Base-by-base conservation (phyloP, 2,888 invertebrate genomes). In the Parnassius smintheus region DNA sequence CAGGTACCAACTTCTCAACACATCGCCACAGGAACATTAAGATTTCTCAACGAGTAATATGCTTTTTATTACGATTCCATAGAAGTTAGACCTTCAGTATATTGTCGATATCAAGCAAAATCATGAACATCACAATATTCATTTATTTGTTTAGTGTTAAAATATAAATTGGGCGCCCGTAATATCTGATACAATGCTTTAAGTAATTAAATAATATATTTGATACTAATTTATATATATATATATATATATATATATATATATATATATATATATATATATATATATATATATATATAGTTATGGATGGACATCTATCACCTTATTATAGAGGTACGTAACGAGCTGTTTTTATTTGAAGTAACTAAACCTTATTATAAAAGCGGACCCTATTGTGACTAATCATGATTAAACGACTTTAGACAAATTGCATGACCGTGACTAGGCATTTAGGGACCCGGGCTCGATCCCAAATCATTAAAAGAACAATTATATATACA, bases 391-490 rank as follows among this genome's bases (percentile, higher is more conserved):
- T 82, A 90, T 91, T 91, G 91, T 91, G 89, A 89, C 90, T 90
- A 90, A 91, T 91, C 91, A 91, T 89, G 91, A 92, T 92, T 87
- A 91, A 91, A 91, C 87, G 91, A 86, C 85, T 88, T 88, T 88
- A 90, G 89, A 91, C 89, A 92, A 91, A 92, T 92, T 92, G 92
- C 92, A 87, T 88, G 87, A 74, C 84, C 91, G 78, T 92, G 92
- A 92, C 92, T 91, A 86, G 85, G 91, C 92, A 92, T 85, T 82
- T 84, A 85, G 81, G 80, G 78, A 78, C 76, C 78, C 77, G 77
- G 76, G 77, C 75, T 75, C 85, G 86, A 85, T 84, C 88, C 86
- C 85, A 85, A 87, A 90, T 88, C 91, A 90, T 91, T 90, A 91
- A 85, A 88, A 89, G 88, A 88, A 91, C 90, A 90, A 91, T 91